These are phyloP conservation scores for Slavum lentiscoides DNA, from an alignment of 2,888 invertebrate species.

Conservation along the genomic window DNA sequence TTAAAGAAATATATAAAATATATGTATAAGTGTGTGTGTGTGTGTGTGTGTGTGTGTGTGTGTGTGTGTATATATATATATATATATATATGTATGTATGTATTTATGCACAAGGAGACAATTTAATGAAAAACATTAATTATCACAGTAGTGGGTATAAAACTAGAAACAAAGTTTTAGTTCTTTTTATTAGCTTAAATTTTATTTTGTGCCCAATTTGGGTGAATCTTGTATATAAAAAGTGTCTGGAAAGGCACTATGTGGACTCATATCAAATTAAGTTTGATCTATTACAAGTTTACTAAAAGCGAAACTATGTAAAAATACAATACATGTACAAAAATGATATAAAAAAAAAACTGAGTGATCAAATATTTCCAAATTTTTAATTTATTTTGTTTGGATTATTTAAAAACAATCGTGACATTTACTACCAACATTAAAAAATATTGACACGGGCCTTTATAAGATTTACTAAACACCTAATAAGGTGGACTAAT, in stretches of 20 bases:
- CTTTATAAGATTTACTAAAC: not conserved
- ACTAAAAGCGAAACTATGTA: slow-evolving; percentile 46
- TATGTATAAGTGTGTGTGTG: too few species aligned
- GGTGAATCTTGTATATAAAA: slow-evolving; percentile 31
- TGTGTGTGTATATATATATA: too few species aligned
- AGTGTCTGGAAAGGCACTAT: slow-evolving; percentile 49
- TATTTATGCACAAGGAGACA: slow-evolving; percentile 3
- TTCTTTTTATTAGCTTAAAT: slow-evolving; percentile 25
- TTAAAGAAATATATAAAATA: too few species aligned
- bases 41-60: too few species aligned
- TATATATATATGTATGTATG: too few species aligned
- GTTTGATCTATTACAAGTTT: slow-evolving; percentile 36
- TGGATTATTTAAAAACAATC: slow-evolving; percentile 1
- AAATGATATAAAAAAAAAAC: slow-evolving; percentile 41
- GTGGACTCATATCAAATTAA: slow-evolving; percentile 33
- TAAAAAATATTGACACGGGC: not conserved
- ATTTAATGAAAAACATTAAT: slow-evolving; percentile 39
- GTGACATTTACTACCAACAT: not conserved
- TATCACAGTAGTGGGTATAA: slow-evolving; percentile 48
- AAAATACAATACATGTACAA: slow-evolving; percentile 27
- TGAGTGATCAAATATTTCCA: slow-evolving; percentile 26
- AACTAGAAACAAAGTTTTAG: slow-evolving; percentile 28
- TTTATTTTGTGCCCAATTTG: slow-evolving; percentile 33
- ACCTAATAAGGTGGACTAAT: not conserved
- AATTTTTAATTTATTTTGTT: slow-evolving; percentile 12